Percentiles rank a stretch among this genome's conserved stretches.
Evolutionary conservation across 1,140 invertebrate genomes (phyloP).

Genomic region (Hycleus cichorii): DNA sequence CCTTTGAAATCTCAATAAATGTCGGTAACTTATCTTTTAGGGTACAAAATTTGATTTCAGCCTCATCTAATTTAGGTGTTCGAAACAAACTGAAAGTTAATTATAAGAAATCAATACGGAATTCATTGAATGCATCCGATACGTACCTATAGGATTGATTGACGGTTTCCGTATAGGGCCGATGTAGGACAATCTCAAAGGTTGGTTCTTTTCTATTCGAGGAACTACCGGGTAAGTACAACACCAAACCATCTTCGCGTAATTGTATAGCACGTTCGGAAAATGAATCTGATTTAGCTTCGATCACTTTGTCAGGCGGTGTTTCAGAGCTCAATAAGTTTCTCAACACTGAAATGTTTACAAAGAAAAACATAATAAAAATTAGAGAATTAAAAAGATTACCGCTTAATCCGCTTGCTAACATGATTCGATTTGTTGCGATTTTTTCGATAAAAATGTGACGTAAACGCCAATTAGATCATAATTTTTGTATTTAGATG

Average conservation of each 20-base stretch:
- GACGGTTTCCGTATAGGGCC: constrained; percentile 56
- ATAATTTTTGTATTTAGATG: too few relatives aligned
- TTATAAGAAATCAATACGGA: constrained; percentile 4
- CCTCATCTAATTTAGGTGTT: constrained; percentile 53
- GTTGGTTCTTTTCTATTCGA: constrained; percentile 46
- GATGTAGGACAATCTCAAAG: constrained; percentile 68
- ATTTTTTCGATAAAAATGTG: too few relatives aligned
- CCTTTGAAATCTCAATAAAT: constrained; percentile 59
- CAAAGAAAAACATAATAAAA: neutral
- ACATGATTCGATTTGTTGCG: neutral
- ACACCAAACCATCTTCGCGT: constrained; percentile 61
- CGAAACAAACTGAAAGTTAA: constrained; percentile 63
- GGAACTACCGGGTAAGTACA: constrained; percentile 52
- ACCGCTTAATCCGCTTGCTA: constrained; percentile 21
- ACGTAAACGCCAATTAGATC: too few relatives aligned
- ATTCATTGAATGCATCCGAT: neutral
- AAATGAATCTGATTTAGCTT: constrained; percentile 60
- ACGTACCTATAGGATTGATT: constrained; percentile 60
- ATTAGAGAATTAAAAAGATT: constrained; percentile 10
- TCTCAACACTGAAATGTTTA: constrained; percentile 42
- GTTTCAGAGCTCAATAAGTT: constrained; percentile 45
- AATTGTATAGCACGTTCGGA: constrained; percentile 52
- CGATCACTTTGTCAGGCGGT: constrained; percentile 54
- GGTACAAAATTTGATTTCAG: constrained; percentile 60
- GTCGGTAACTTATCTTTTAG: constrained; percentile 64